Conservation (phyloP, 1,140 invertebrate genomes). For the Bombus breviceps region DNA sequence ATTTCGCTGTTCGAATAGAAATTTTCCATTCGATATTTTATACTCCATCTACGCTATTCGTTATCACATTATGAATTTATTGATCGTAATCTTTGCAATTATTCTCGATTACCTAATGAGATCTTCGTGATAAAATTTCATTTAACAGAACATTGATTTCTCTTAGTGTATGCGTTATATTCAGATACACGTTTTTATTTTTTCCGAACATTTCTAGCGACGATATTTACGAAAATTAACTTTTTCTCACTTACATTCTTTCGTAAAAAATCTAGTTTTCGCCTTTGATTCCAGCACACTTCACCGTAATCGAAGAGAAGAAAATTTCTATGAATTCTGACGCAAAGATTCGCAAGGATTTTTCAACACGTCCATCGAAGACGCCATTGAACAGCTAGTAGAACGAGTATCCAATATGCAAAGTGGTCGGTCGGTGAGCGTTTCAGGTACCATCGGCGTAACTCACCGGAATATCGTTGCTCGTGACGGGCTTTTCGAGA, state of each 20-base stretch:
- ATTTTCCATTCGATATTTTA: neutral
- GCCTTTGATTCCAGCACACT: no score
- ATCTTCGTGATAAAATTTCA: neutral
- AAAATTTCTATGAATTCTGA: neutral
- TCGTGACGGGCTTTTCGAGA: constrained; percentile 36
- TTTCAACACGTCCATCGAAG: constrained; percentile 13
- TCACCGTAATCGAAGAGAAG: no score
- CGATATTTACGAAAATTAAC: neutral
- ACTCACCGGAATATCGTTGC: constrained; percentile 60
- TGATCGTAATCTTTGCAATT: neutral
- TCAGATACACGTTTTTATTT: neutral
- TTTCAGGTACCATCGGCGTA: constrained; percentile 54
- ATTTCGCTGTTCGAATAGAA: neutral
- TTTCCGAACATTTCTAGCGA: neutral
- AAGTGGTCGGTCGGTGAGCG: constrained; percentile 49
- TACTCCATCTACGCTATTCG: neutral
- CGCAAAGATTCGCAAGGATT: neutral
- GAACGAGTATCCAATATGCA: constrained; percentile 59
- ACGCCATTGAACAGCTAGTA: constrained; percentile 16
- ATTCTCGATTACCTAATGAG: neutral
- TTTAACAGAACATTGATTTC: neutral
- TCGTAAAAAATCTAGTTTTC: no score
- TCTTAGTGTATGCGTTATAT: neutral
- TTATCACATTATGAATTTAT: neutral
- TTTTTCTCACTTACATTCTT: no score